These are phyloP conservation scores for Xylocopa sonorina DNA, from an alignment of 1,140 invertebrate genomes.

Conservation along the genomic window DNA sequence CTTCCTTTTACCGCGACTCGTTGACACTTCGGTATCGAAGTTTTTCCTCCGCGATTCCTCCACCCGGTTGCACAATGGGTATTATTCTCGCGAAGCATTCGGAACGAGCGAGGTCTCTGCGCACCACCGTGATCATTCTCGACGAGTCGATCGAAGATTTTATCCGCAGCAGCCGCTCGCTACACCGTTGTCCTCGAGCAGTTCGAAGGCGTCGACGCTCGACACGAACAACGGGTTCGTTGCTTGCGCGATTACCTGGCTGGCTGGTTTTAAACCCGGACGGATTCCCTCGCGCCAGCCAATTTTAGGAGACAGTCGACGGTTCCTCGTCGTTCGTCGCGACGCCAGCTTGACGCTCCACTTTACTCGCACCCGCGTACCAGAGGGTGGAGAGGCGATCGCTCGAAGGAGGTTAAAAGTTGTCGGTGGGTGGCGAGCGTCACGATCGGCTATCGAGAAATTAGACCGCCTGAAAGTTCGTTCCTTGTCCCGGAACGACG, in stretches of 20 bases:
- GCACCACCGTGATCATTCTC: neutral
- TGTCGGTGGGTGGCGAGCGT: constrained; percentile 25
- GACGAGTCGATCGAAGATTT: neutral
- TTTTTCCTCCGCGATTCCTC: neutral
- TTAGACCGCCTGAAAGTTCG: constrained; percentile 58
- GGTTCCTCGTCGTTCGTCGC: constrained; percentile 14
- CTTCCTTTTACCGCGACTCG: neutral
- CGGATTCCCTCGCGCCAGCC: constrained; percentile 66
- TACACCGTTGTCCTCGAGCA: constrained; percentile 21
- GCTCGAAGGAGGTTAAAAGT: constrained; percentile 30
- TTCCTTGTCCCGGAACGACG: constrained; percentile 29
- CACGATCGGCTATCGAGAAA: constrained; percentile 50
- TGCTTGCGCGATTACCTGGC: constrained; percentile 72
- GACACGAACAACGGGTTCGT: constrained; percentile 52
- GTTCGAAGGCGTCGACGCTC: constrained; percentile 27
- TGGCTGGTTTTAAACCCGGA: constrained; percentile 46
- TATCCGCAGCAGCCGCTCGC: constrained; percentile 7
- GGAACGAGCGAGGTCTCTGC: too few relatives aligned
- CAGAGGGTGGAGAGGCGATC: neutral
- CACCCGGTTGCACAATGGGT: neutral
- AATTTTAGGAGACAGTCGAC: constrained; percentile 67
- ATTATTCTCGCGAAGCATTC: too few relatives aligned
- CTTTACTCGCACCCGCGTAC: constrained; percentile 45
- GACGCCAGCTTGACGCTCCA: constrained; percentile 55
- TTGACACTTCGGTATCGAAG: neutral